These are phyloP conservation scores for Tethya wilhelma DNA, from an alignment of 37 sponge, comb jelly and placozoan species.

Conservation along the genomic window DNA sequence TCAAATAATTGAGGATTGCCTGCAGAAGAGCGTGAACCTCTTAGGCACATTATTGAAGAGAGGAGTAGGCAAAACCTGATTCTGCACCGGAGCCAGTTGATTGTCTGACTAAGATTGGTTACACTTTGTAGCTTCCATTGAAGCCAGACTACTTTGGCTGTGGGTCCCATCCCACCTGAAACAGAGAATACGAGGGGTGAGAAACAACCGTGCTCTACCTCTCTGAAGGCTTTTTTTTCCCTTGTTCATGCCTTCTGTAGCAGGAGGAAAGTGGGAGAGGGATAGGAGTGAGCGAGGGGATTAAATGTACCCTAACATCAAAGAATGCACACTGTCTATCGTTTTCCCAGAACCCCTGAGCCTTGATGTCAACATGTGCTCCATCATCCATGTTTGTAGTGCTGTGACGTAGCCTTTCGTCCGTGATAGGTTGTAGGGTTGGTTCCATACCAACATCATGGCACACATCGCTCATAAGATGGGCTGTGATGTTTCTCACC, in stretches of 20 bases:
- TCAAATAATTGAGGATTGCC: neutral
- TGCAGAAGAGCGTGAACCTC: neutral
- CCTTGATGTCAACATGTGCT: conserved; percentile 1
- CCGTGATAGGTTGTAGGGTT: neutral
- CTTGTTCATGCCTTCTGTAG: neutral
- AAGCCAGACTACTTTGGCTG: no score
- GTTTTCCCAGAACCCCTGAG: neutral
- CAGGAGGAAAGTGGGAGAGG: conserved; percentile 8
- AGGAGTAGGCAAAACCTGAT: no score
- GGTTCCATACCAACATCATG: neutral
- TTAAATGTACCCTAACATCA: neutral
- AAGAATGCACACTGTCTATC: conserved; percentile 4
- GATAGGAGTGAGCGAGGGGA: neutral
- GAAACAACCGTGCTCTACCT: no score
- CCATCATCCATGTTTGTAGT: neutral
- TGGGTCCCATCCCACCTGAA: no score
- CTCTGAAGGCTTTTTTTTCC: neutral
- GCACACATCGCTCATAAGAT: no score
- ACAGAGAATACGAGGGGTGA: no score
- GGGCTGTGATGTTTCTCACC: no score
- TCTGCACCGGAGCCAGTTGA: no score
- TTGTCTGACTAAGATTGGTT: no score
- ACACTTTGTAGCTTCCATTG: no score
- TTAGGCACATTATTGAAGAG: no score
- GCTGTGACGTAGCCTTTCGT: neutral